Conservation (phyloP, 1,140 invertebrate genomes). For the Bicyclus anynana region DNA sequence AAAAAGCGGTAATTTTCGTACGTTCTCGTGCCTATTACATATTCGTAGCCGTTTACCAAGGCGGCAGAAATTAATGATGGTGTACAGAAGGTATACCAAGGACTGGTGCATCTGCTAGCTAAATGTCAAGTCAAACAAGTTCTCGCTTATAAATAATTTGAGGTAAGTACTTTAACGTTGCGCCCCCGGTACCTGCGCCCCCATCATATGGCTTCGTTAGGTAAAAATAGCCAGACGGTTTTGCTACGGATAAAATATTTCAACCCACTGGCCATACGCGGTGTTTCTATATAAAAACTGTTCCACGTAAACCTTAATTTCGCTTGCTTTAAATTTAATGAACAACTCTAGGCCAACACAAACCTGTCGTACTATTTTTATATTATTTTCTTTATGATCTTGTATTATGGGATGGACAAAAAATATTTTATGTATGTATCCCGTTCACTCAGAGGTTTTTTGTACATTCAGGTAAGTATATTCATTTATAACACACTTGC, state of each 20-base stretch:
- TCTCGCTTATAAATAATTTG: conserved; percentile 67
- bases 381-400: too few species aligned
- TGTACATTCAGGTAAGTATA: too few species aligned
- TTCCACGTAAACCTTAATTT: neutral
- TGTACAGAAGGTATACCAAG: conserved; percentile 43
- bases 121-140: conserved; percentile 68
- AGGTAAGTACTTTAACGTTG: conserved; percentile 48
- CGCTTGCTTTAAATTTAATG: neutral
- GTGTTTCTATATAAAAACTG: neutral
- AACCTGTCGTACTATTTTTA: too few species aligned
- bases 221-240: conserved; percentile 62
- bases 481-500: too few species aligned
- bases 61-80: conserved; percentile 66
- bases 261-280: neutral
- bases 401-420: too few species aligned
- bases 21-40: conserved; percentile 30
- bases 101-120: conserved; percentile 66
- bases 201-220: conserved; percentile 59
- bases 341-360: neutral
- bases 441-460: too few species aligned
- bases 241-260: conserved; percentile 50
- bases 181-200: conserved; percentile 41
- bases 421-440: too few species aligned
- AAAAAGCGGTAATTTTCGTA: conserved; percentile 35
- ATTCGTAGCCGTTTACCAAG: conserved; percentile 55